Conservation (phyloP, 30 jellyfish, hydroid and myxozoan species). For the Turritopsis rubra region DNA sequence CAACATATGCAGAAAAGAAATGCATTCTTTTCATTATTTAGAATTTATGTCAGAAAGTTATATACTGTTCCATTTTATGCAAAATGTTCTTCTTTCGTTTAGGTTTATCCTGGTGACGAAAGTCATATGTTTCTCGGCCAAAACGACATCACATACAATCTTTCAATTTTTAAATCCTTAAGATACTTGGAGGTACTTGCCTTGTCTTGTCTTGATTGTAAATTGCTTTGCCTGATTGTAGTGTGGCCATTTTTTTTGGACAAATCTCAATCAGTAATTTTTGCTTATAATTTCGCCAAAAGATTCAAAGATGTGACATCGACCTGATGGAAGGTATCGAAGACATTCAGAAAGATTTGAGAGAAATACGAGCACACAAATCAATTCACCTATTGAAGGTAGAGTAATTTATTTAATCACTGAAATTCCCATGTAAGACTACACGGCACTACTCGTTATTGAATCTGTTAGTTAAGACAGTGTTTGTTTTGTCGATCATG, state of each 20-base stretch:
- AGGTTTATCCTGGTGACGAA: conserved; percentile 42
- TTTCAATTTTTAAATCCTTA: conserved; percentile 68
- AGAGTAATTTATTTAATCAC: too few species aligned
- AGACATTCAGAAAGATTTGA: conserved; percentile 44
- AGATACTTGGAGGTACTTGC: conserved; percentile 53
- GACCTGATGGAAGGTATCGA: conserved; percentile 62
- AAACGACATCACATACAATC: conserved; percentile 52
- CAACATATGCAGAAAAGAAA: too few species aligned
- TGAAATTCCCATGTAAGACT: not conserved
- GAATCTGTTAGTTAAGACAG: not conserved
- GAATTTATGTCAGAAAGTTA: too few species aligned
- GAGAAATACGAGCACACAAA: conserved; percentile 49
- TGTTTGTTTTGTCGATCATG: not conserved
- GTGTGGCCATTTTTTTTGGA: not conserved
- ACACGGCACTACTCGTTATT: too few species aligned
- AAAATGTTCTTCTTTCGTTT: not conserved
- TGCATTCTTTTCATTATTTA: too few species aligned
- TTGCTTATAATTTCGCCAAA: not conserved
- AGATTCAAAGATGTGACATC: conserved; percentile 60
- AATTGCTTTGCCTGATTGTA: too few species aligned
- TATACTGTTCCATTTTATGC: too few species aligned
- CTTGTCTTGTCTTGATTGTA: not conserved
- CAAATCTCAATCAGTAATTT: not conserved
- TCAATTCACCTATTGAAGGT: conserved; percentile 54
- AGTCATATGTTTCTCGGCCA: conserved; percentile 47